Conservation (phyloP, 1,140 invertebrate genomes). For the Bombus confusus region DNA sequence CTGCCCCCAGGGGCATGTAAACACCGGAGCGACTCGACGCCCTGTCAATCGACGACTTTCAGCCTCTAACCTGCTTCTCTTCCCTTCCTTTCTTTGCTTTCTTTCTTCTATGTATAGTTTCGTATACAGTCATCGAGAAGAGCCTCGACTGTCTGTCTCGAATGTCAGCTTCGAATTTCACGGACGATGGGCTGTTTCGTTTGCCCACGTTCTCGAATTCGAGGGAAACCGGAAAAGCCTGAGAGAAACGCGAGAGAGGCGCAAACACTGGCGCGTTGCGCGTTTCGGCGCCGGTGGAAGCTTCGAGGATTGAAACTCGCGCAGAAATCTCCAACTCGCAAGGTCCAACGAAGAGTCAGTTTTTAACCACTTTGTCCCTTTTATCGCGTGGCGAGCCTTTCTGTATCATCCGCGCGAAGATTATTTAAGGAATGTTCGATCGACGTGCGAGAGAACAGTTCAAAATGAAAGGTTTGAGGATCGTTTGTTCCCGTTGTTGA, state of each 20-base stretch:
- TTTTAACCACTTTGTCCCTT: no score
- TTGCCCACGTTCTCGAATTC: constrained; percentile 37
- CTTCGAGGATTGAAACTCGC: neutral
- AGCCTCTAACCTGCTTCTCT: neutral
- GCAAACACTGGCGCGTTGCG: constrained; percentile 5
- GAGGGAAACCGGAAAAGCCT: constrained; percentile 27
- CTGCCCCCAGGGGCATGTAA: constrained; percentile 76
- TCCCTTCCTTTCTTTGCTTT: neutral
- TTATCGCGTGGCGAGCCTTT: no score
- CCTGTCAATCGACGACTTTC: constrained; percentile 73
- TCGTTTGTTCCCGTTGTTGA: no score
- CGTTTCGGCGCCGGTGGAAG: constrained; percentile 19
- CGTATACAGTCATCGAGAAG: neutral
- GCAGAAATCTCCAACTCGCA: no score
- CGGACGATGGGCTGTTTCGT: constrained; percentile 37
- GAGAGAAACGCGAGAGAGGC: neutral
- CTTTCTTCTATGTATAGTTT: neutral
- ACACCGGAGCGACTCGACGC: constrained; percentile 72
- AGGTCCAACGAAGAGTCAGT: no score
- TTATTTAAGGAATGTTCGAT: no score
- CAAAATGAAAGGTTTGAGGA: no score
- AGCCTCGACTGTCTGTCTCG: constrained; percentile 3
- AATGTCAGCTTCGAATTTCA: constrained; percentile 57
- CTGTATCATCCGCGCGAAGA: no score
- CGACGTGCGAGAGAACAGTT: no score